Percentiles rank a stretch among this genome's conserved stretches.
These are phyloP conservation scores for Monochamus alternatus DNA, from an alignment of 2,888 invertebrate genomes.

Conservation along the genomic window DNA sequence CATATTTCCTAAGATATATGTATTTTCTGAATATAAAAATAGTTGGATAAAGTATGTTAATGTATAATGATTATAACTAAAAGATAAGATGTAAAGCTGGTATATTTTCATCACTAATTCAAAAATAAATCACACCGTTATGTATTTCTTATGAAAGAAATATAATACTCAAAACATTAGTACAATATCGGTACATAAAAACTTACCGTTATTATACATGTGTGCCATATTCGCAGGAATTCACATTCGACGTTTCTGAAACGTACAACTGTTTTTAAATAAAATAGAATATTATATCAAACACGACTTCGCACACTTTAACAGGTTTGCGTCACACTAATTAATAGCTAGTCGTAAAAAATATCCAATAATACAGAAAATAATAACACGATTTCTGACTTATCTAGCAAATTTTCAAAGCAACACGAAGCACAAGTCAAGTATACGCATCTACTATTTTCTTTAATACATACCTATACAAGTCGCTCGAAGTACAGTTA, in stretches of 20 bases:
- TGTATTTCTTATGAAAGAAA: too few relatives aligned
- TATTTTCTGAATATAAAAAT: too few relatives aligned
- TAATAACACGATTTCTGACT: slow-evolving; percentile 18
- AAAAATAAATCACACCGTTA: too few relatives aligned
- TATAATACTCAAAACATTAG: too few relatives aligned
- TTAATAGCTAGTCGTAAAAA: slow-evolving; percentile 20
- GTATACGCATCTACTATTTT: background rate
- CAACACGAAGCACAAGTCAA: background rate
- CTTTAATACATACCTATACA: too few relatives aligned
- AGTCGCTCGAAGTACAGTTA: background rate
- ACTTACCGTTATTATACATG: slow-evolving; percentile 32
- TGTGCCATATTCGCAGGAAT: slow-evolving; percentile 31
- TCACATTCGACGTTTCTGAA: slow-evolving; percentile 34
- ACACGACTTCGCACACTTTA: background rate
- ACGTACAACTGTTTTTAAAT: slow-evolving; percentile 7
- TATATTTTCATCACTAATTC: too few relatives aligned
- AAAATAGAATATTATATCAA: background rate
- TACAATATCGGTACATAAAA: too few relatives aligned
- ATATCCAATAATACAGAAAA: slow-evolving; percentile 17
- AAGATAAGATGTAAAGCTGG: too few relatives aligned
- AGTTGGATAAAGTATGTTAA: too few relatives aligned
- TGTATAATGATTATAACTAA: too few relatives aligned
- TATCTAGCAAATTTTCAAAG: slow-evolving; percentile 18
- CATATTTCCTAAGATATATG: too few relatives aligned
- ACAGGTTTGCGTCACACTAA: slow-evolving; percentile 20